Evolutionary conservation across 2,113 vertebrate genomes (phyloP), one percentile per base, ranked within the genome.

Genomic region (Campylomormyrus numenius): DNA sequence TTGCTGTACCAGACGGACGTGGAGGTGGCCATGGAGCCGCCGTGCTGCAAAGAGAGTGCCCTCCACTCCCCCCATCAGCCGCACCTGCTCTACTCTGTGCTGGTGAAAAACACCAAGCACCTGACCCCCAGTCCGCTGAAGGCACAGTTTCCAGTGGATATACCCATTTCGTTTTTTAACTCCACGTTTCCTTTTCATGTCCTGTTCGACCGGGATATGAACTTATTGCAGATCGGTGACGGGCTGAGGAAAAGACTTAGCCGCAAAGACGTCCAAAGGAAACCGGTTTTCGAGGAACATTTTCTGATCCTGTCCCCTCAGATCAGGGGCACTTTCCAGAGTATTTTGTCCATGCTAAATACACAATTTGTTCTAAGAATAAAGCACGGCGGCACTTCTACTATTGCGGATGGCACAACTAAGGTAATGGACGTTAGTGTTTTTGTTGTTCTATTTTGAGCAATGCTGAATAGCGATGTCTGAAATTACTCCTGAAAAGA

Each of bases 181-280:
- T 97, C 98, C 94, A 98, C 97, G 5, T 99, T 99, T 91, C 98
- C 98, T 0, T 99, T 99, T 94, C 98, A 99, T 92, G 96, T 99
- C 92, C 97, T 99, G 94, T 95, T 99, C 88, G 98, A 99, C 95
- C 97, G 97, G 91, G 98, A 98, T 85, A 95, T 99, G 96, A 94
- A 94, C 89, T 94, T 99, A 93, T 93, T 99, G 90, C 98, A 99
- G 92, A 95, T 99, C 84, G 98, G 98, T 91, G 97, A 98, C 2
- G 98, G 97, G 35, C 96, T 99, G 90, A 94, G 97, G 92, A 97
- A 97, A 94, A 96, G 98, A 92, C 94, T 98, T 90, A 96, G 91
- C 88, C 95, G 96, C 90, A 97, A 97, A 92, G 98, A 99, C 74
- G 93, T 96, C 88, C 96, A 96, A 92, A 96, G 96, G 84, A 96